Conservation (phyloP, 2,888 invertebrate genomes). For the Andricus curvator region DNA sequence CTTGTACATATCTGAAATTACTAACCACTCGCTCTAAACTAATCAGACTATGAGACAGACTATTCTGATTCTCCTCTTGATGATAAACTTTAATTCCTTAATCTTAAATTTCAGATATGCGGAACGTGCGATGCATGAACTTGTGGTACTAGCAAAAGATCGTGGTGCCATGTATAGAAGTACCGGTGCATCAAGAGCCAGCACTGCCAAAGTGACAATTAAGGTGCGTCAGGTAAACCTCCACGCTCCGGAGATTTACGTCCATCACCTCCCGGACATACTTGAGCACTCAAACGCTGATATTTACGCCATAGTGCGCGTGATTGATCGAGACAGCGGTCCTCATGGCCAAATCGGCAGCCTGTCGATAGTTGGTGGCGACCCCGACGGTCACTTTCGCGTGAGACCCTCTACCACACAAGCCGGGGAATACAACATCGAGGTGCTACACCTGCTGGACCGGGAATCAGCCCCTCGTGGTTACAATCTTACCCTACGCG, state of each 20-base stretch:
- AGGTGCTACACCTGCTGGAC: slow-evolving; percentile 88
- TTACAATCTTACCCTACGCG: slow-evolving; percentile 92
- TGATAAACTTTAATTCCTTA: neutral
- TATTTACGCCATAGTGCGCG: slow-evolving; percentile 93
- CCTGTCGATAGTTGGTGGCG: slow-evolving; percentile 92
- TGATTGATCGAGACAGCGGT: slow-evolving; percentile 90
- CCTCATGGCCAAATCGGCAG: slow-evolving; percentile 90
- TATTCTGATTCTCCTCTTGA: neutral
- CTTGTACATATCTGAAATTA: no score
- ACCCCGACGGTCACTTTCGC: slow-evolving; percentile 93
- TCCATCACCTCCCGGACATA: slow-evolving; percentile 89
- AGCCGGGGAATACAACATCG: slow-evolving; percentile 88
- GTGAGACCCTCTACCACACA: slow-evolving; percentile 80
- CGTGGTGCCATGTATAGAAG: slow-evolving; percentile 85
- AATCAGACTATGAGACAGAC: no score
- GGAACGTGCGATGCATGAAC: slow-evolving; percentile 85
- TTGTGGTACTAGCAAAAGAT: slow-evolving; percentile 92
- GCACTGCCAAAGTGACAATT: slow-evolving; percentile 88
- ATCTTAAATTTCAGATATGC: slow-evolving; percentile 79
- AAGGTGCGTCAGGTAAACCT: slow-evolving; percentile 90
- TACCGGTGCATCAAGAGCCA: slow-evolving; percentile 81
- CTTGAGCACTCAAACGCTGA: slow-evolving; percentile 90
- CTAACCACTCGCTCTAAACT: no score
- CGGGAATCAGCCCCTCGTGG: slow-evolving; percentile 89
- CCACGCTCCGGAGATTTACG: slow-evolving; percentile 90